phyloP scores from a whole-genome alignment of 2,888 invertebrate genomes.

The Heliothis peltigera region DNA sequence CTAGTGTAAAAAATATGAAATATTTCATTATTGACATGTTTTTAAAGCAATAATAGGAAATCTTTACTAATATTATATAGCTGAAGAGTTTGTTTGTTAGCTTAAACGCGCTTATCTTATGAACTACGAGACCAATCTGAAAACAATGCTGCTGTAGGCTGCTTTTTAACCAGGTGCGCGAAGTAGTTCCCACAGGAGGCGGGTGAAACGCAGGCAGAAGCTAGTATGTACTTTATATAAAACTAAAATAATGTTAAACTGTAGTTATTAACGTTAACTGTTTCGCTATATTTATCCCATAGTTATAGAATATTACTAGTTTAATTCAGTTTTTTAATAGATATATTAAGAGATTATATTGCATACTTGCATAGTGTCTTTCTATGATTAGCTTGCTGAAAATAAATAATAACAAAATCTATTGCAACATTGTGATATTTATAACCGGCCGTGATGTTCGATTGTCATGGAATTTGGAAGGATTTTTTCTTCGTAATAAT shows the following conservation, averaged over 20 bases:
- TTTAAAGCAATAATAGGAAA: constrained; percentile 26
- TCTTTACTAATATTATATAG: too few species aligned
- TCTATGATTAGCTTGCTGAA: constrained; percentile 38
- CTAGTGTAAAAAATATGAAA: too few species aligned
- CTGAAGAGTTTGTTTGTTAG: too few species aligned
- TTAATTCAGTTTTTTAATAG: constrained; percentile 6
- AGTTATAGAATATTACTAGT: constrained; percentile 30
- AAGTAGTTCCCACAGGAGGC: too few species aligned
- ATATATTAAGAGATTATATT: constrained; percentile 24
- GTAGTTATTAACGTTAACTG: constrained; percentile 9
- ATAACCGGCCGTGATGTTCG: constrained; percentile 4
- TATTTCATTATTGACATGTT: constrained; percentile 11
- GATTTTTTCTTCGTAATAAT: not conserved
- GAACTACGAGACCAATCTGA: too few species aligned
- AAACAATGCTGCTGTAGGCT: too few species aligned
- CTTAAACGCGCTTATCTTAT: too few species aligned
- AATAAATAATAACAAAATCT: constrained; percentile 8
- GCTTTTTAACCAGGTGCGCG: too few species aligned
- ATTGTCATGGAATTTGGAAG: not conserved
- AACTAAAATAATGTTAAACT: constrained; percentile 1
- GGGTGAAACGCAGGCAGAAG: too few species aligned
- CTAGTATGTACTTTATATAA: constrained; percentile 2
- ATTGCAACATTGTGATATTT: constrained; percentile 49
- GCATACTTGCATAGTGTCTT: constrained; percentile 9
- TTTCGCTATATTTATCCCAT: constrained; percentile 12